Percentiles rank a stretch among this genome's conserved stretches.
phyloP scores from a whole-genome alignment of 1,140 invertebrate genomes.

The Eubasilissa regina region DNA sequence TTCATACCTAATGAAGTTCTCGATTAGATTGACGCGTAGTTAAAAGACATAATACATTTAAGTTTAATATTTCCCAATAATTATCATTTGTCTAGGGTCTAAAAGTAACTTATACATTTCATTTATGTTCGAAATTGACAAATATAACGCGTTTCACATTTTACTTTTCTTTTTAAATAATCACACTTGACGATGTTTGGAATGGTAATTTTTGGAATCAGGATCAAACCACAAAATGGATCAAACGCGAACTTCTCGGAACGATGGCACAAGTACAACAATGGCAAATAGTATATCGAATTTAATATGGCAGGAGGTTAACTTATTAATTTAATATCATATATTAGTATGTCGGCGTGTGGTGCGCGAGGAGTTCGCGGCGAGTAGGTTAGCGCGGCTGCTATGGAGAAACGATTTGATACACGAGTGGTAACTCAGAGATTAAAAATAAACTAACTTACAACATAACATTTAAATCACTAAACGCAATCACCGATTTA shows the following conservation, averaged over 20 bases:
- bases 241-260: background rate
- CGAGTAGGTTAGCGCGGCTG: background rate
- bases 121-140: constrained; percentile 24
- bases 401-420: constrained; percentile 3
- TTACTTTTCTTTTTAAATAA: background rate
- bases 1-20: no score
- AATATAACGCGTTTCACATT: background rate
- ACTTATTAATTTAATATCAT: background rate
- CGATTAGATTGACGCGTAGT: no score
- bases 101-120: background rate
- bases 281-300: constrained; percentile 30
- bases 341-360: background rate
- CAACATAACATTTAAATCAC: constrained; percentile 13
- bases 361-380: background rate
- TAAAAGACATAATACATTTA: background rate
- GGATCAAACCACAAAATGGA: constrained; percentile 9
- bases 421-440: constrained; percentile 33
- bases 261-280: constrained; percentile 30
- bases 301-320: constrained; percentile 6
- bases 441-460: constrained; percentile 18
- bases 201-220: constrained; percentile 44
- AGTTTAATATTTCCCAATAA: constrained; percentile 1
- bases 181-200: constrained; percentile 27
- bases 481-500: constrained; percentile 37
- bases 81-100: constrained; percentile 12